These are phyloP conservation scores for Hydrozoanthus gracilis DNA, from an alignment of 92 coral and sea anemone genomes.

Conservation along the genomic window DNA sequence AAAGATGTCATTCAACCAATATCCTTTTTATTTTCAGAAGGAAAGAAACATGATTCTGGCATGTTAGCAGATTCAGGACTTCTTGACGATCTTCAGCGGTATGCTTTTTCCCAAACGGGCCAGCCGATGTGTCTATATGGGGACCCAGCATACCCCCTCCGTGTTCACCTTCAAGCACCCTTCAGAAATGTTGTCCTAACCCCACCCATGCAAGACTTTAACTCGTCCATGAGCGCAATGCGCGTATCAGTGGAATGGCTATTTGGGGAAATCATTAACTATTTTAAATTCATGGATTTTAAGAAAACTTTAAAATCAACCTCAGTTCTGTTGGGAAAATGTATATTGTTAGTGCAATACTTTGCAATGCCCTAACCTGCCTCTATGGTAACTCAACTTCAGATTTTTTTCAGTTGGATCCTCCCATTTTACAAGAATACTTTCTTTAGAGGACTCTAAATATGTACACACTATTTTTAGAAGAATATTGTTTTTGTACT, in stretches of 20 bases:
- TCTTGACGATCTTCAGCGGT: slow-evolving; percentile 8
- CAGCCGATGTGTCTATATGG: not conserved
- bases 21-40: not conserved
- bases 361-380: slow-evolving; percentile 1
- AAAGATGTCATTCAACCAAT: not conserved
- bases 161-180: not conserved
- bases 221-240: not conserved
- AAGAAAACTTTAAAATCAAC: not conserved
- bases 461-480: too few relatives aligned
- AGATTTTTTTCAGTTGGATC: slow-evolving; percentile 12
- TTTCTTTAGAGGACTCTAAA: not conserved
- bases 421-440: not conserved
- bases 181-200: not conserved
- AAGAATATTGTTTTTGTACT: too few relatives aligned
- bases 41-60: not conserved
- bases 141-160: slow-evolving; percentile 6
- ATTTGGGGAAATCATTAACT: not conserved
- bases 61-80: not conserved
- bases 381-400: not conserved
- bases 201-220: not conserved
- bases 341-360: slow-evolving; percentile 9
- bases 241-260: not conserved
- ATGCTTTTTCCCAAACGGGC: not conserved
- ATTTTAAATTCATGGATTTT: not conserved
- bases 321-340: slow-evolving; percentile 7